Evolutionary conservation across 2,888 invertebrate species (phyloP), one percentile per base, ranked within the genome.

Genomic region (Phaedon cochleariae): DNA sequence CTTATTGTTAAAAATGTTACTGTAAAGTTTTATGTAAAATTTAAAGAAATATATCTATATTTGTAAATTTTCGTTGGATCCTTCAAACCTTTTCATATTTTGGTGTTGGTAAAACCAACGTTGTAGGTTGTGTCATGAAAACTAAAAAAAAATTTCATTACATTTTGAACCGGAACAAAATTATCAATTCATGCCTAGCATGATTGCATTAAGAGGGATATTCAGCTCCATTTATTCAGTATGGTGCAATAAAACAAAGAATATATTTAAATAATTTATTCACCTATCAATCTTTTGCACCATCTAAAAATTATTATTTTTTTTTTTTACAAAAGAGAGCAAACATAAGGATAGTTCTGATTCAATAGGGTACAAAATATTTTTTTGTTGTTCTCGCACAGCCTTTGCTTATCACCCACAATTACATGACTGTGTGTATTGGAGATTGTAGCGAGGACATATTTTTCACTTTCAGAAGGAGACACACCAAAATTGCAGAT

Each of bases 361-460:
- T 62, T 65, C 65, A 57, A 67, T 59, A 68, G 64, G 62, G 55
- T 70, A 70, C 64, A 70, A 71, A 71, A 67, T 76, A 74, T 76
- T 77, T 77, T 75, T 74, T 73, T 74, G 72, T 76, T 74, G 75
- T 76, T 74, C 77, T 76, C 76, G 74, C 77, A 79, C 77, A 79
- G 77, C 77, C 78, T 72, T 74, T 66, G 67, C 61, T 64, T 77
- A 77, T 77, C 76, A 77, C 77, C 69, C 76, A 73, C 73, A 73
- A 70, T 61, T 59, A 62, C 26, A 60, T 70, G 26, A 26, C 7
- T 26, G 67, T 69, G 68, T 72, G 69, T 65, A 65, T 63, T 65
- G 64, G 69, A 76, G 75, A 77, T 76, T 77, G 77, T 76, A 71
- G 73, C 74, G 77, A 77, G 77, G 76, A 76, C 75, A 73, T 51